Percentiles rank a stretch among this genome's conserved stretches.
Evolutionary conservation across 2,888 invertebrate genomes (phyloP).

Genomic region (Lomographa bimaculata): DNA sequence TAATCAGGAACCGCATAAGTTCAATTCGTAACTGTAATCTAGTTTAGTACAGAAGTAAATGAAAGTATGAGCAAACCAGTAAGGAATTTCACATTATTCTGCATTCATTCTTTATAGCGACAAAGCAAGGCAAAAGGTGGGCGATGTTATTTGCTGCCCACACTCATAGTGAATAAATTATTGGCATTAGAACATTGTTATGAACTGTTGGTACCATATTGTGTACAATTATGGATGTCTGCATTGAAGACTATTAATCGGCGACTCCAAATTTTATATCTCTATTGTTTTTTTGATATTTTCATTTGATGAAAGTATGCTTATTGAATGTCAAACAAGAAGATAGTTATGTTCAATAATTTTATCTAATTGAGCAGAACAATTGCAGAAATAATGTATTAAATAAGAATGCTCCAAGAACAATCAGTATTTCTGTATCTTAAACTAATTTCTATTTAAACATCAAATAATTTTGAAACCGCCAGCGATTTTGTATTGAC

Average conservation of each 20-base stretch:
- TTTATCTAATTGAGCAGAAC: too few species aligned
- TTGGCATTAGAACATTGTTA: conserved; percentile 73
- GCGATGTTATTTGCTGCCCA: conserved; percentile 71
- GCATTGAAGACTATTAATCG: conserved; percentile 47
- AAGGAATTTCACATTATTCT: conserved; percentile 12
- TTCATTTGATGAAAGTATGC: too few species aligned
- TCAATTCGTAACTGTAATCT: not conserved
- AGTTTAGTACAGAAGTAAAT: conserved; percentile 1
- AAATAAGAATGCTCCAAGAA: too few species aligned
- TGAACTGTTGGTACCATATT: conserved; percentile 66
- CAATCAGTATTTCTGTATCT: too few species aligned
- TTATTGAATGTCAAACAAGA: too few species aligned
- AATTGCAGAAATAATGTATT: too few species aligned
- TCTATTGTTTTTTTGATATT: too few species aligned
- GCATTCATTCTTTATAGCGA: conserved; percentile 34
- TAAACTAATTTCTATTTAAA: too few species aligned
- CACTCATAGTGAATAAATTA: conserved; percentile 76
- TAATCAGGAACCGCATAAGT: not conserved
- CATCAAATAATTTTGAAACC: too few species aligned
- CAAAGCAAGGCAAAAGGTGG: conserved; percentile 75
- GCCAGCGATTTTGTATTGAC: too few species aligned
- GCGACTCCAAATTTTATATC: conserved; percentile 20
- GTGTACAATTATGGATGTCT: conserved; percentile 49
- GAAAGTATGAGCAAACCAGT: conserved; percentile 11
- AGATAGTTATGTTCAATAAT: too few species aligned